These are phyloP conservation scores for Venturia canescens DNA, from an alignment of 1,140 invertebrate species.

Conservation along the genomic window DNA sequence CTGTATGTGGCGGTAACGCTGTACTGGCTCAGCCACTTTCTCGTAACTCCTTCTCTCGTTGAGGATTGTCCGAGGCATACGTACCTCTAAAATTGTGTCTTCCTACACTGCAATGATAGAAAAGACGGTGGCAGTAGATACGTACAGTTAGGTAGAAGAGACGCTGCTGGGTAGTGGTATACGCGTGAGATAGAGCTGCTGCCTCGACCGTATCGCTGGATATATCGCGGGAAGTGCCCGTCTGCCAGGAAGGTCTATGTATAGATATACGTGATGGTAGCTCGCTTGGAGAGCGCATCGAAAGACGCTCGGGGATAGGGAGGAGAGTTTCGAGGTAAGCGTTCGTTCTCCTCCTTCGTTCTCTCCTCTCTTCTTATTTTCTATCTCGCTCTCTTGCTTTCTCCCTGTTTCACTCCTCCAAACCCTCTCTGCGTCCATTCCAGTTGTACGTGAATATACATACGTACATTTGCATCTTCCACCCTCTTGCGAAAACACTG, in stretches of 20 bases:
- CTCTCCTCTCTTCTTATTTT: constrained; percentile 23
- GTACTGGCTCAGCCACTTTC: constrained; percentile 2
- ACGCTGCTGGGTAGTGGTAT: constrained; percentile 15
- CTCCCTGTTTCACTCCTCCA: background rate
- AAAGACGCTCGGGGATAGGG: constrained; percentile 32
- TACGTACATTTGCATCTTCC: constrained; percentile 31
- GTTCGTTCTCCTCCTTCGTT: constrained; percentile 44
- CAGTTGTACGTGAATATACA: background rate
- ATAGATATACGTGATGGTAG: background rate
- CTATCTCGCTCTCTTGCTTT: background rate
- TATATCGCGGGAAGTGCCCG: constrained; percentile 47
- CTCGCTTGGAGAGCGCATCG: constrained; percentile 17
- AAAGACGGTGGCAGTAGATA: constrained; percentile 8
- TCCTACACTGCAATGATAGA: background rate
- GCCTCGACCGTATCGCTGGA: constrained; percentile 44
- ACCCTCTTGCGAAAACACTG: background rate
- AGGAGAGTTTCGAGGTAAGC: constrained; percentile 37
- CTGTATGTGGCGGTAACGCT: background rate
- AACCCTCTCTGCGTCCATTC: constrained; percentile 26
- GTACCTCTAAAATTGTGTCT: constrained; percentile 1
- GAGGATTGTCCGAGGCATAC: background rate
- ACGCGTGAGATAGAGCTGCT: constrained; percentile 45
- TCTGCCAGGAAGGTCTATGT: constrained; percentile 39
- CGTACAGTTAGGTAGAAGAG: background rate
- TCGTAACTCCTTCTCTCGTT: constrained; percentile 22